These are phyloP conservation scores for Bombus picipes DNA, from an alignment of 1,140 invertebrate genomes.

Conservation along the genomic window DNA sequence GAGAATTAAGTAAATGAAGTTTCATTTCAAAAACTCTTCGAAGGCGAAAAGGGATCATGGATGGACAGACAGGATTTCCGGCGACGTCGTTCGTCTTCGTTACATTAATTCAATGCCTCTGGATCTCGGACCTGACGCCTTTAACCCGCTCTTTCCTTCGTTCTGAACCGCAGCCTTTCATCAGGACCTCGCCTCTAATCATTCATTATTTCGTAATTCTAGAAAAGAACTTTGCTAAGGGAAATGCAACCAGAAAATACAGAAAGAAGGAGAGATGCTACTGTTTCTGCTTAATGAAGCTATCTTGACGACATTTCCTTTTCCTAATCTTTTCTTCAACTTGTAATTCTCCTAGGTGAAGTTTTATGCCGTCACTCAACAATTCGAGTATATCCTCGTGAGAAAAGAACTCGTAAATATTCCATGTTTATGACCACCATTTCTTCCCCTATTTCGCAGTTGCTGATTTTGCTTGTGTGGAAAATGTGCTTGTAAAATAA, in stretches of 20 bases:
- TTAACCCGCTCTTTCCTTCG: not conserved
- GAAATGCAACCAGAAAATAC: not conserved
- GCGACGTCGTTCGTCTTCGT: slow-evolving; percentile 23
- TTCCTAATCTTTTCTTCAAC: not conserved
- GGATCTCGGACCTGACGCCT: not conserved
- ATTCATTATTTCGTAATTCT: slow-evolving; percentile 2
- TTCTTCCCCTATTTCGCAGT: not conserved
- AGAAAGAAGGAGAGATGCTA: slow-evolving; percentile 10
- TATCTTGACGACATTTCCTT: not conserved
- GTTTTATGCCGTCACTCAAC: not conserved
- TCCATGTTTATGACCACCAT: not conserved
- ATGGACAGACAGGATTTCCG: not conserved
- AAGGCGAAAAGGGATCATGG: not conserved
- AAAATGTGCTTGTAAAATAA: not conserved
- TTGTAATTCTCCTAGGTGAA: not conserved
- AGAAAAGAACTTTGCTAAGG: slow-evolving; percentile 16
- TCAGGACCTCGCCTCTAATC: slow-evolving; percentile 5
- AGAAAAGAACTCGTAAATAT: not conserved
- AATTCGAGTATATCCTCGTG: not conserved
- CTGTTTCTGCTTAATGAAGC: slow-evolving; percentile 58
- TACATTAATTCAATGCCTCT: slow-evolving; percentile 14
- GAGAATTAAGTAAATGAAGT: too few species aligned
- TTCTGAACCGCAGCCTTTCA: not conserved
- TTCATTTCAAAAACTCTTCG: too few species aligned
- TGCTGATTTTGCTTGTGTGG: not conserved